These are phyloP conservation scores for Melanotaenia maccullochi DNA, from an alignment of 2,797 vertebrate species.

Conservation along the genomic window DNA sequence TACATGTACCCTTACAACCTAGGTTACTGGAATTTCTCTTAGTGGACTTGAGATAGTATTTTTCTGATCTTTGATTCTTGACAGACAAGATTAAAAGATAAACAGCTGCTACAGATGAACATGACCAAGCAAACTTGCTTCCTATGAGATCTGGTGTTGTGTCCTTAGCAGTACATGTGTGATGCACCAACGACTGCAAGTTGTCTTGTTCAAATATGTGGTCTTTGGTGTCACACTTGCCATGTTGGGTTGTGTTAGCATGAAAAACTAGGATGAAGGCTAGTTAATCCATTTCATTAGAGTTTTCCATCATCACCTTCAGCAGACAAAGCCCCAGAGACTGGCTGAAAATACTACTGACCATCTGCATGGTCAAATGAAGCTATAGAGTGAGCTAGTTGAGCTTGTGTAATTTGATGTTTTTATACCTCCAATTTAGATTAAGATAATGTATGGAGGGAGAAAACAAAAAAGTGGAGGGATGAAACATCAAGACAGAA, in stretches of 20 bases:
- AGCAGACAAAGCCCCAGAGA: too few relatives aligned
- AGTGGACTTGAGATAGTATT: not conserved
- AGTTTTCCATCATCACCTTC: too few relatives aligned
- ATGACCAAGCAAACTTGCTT: too few relatives aligned
- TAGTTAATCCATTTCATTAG: not conserved
- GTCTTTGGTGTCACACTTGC: too few relatives aligned
- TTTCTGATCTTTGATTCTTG: not conserved
- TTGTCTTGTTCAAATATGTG: too few relatives aligned
- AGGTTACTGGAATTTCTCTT: not conserved
- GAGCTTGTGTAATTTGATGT: not conserved
- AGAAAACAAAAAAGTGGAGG: not conserved
- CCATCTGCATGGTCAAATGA: not conserved
- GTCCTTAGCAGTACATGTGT: not conserved
- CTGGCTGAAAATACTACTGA: not conserved
- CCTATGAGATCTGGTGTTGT: not conserved
- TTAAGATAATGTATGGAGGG: not conserved
- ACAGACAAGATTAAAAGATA: not conserved
- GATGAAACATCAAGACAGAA: not conserved
- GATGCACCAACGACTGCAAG: not conserved
- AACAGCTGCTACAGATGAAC: too few relatives aligned
- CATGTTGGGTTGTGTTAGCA: too few relatives aligned
- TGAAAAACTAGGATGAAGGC: not conserved
- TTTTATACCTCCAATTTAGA: not conserved
- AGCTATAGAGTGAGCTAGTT: not conserved
- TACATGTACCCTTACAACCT: not conserved